Conservation (phyloP, 2,888 invertebrate genomes). For the Stegana nigrithorax region DNA sequence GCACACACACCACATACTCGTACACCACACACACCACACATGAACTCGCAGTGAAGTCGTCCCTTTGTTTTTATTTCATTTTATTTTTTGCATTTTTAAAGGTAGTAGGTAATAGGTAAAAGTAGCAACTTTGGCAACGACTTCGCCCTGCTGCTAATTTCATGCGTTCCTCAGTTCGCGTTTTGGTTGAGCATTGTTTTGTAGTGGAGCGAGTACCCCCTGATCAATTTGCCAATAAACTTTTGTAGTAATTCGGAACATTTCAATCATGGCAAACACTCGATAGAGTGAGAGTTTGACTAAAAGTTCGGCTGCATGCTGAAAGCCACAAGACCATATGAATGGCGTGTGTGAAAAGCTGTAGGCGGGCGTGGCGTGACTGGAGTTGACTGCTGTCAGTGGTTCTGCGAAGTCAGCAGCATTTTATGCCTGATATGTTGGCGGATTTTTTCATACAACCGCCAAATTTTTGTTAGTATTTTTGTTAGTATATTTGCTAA, state of each 20-base stretch:
- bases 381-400: not conserved
- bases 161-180: not conserved
- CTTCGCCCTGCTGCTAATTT: not conserved
- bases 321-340: not conserved
- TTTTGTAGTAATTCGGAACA: constrained; percentile 60
- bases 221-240: constrained; percentile 62
- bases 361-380: too few relatives aligned
- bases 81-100: too few relatives aligned
- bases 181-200: not conserved
- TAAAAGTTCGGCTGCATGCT: too few relatives aligned
- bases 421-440: not conserved
- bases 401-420: not conserved
- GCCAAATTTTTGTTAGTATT: too few relatives aligned
- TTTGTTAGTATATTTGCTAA: too few relatives aligned
- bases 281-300: constrained; percentile 12
- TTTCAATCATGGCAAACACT: constrained; percentile 57
- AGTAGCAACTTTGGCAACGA: not conserved
- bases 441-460: too few relatives aligned
- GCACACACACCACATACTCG: not conserved
- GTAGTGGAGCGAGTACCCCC: constrained; percentile 36
- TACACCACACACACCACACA: too few relatives aligned
- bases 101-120: too few relatives aligned
- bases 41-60: too few relatives aligned
- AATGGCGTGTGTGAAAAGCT: too few relatives aligned
- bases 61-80: too few relatives aligned